phyloP scores from a whole-genome alignment of 2,797 vertebrate species.

The Chaetophractus vellerosus region DNA sequence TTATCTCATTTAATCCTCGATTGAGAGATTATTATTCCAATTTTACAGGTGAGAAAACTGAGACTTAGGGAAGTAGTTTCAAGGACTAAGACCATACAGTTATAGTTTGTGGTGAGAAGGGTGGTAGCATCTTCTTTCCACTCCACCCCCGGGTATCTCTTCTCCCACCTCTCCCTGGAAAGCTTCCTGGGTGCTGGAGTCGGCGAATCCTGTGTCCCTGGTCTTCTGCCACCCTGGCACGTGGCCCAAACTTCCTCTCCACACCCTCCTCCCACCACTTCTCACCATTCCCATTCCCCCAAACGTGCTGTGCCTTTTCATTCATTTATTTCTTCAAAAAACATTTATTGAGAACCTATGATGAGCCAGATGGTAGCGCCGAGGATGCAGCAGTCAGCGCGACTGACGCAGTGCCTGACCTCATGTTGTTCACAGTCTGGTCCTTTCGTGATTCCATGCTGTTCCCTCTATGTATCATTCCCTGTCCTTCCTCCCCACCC shows the following conservation, averaged over 20 bases:
- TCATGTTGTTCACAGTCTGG: background rate
- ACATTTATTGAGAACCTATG: background rate
- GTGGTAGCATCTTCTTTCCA: background rate
- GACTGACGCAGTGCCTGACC: background rate
- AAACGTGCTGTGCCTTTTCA: background rate
- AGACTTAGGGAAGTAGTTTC: background rate
- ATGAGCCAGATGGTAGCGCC: background rate
- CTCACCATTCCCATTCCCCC: background rate
- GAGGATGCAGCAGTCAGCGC: background rate
- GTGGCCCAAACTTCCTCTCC: background rate
- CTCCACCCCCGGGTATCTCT: background rate
- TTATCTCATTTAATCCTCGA: background rate
- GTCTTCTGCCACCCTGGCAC: background rate
- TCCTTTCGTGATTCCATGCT: background rate
- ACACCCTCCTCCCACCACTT: background rate
- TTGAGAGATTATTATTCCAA: background rate
- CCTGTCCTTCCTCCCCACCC: background rate
- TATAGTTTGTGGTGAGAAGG: background rate
- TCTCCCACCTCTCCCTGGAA: background rate
- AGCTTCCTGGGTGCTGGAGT: background rate
- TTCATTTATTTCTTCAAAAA: slow-evolving; percentile 24
- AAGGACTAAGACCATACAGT: background rate
- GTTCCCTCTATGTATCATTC: background rate
- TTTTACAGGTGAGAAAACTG: background rate
- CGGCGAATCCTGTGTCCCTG: background rate